Evolutionary conservation across 2,797 vertebrate genomes (phyloP), one percentile per base, ranked within the genome.

Genomic region (Acrocephalus scirpaceus): DNA sequence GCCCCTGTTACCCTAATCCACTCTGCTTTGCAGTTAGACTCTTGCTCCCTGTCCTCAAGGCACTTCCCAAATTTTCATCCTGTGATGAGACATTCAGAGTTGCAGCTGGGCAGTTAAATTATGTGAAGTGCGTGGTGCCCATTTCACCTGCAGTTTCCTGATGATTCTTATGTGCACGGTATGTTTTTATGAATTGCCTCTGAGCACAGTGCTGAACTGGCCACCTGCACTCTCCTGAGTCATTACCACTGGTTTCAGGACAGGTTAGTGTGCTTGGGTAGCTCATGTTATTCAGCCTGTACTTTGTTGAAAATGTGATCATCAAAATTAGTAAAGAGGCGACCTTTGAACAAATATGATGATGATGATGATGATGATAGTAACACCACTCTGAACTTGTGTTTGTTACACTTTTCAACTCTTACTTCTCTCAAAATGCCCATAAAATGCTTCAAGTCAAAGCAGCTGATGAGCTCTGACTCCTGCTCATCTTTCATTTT

Each of bases 401-500:
- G 58, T n/a, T 79, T 86, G 50, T 58, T 40, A 42, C 0, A 2
- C 79, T 83, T 77, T 34, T 53, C 60, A 51, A 16, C 34, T 32
- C 72, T 58, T 27, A 7, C 40, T 19, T 48, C 56, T 71, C 42
- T 54, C 84, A 67, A 29, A 29, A 64, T 18, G 30, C 54, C 53
- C 78, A 50, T 51, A 21, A 50, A 94, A 67, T 15, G 17, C 47
- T 80, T 86, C 44, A 80, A 53, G 50, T 29, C 0, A 3, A 25
- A 75, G 73, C 51, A 62, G 65, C 72, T 92, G 88, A 93, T 86
- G 86, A 77, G 83, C 76, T 86, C 56, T 92, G 94, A 82, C 79
- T 94, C 71, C 72, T 51, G 61, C 53, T 96, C 91, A 72, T 83
- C 83, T 88, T 77, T 84, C 67, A 84, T 90, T 94, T 94, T 93